Evolutionary conservation across 2,113 vertebrate species (phyloP), one percentile per base, ranked within the genome.

Genomic region (mouse (Mus musculus)): DNA sequence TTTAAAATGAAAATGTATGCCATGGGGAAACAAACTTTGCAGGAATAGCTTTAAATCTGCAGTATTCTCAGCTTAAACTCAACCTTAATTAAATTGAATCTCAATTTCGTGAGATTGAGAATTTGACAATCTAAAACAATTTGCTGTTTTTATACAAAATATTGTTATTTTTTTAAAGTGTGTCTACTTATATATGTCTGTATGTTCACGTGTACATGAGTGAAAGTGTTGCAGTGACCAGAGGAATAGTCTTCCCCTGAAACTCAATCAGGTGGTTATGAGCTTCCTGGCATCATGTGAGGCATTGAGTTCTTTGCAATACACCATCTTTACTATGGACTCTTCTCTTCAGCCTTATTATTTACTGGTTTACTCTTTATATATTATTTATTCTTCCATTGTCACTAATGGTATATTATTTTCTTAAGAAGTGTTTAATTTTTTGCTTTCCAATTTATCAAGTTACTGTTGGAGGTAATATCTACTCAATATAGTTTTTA

Each of bases 401-500:
- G n/a, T 49, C 13, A 30, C 49, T 46, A 81, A 42, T 14, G 36
- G 24, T 52, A 14, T 1, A 1, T 93, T 49, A 24, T 13, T 19
- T 94, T 26, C 39, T 94, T 13, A 82, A 84, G 12, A 1, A 76
- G 85, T 96, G 65, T 85, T 90, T 11, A 61, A 10, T 91, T 92
- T 71, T 71, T 93, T 89, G 42, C 7, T n/a, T 84, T 89, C n/a
- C 0, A n/a, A 24, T 30, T 1, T 42, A 30, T 81, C 28, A 91
- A 0, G 30, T n/a, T 96, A 52, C n/a, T n/a, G 76, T 80, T 97
- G 77, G 1, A 81, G 46, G 86, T 16, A 28, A 17, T 52, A 7
- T 88, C 54, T 59, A 59, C 46, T 54, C 69, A 61, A 36, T 71
- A 95, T 82, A 90, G 22, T 95, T 88, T 86, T 14, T 93, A 89